Evolutionary conservation across 2,113 vertebrate species (phyloP).

Genomic region (Forbesichthys agassizii): DNA sequence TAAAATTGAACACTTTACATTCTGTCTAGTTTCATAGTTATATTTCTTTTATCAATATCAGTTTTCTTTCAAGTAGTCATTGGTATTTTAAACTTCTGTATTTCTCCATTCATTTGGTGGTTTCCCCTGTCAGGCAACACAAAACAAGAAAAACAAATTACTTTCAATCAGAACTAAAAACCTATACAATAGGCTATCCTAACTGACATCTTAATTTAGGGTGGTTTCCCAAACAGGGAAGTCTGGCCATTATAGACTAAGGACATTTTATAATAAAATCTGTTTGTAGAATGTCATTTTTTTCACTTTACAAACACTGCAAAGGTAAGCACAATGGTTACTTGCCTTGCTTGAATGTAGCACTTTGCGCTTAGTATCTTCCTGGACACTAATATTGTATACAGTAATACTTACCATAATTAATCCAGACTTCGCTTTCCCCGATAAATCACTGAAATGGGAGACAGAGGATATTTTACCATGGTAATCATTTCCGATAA

Average conservation of each 20-base stretch:
- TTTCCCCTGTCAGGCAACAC: no score
- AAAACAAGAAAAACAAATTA: no score
- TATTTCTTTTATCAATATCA: no score
- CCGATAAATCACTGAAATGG: slow-evolving; percentile 83
- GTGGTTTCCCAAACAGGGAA: background rate
- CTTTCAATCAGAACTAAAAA: background rate
- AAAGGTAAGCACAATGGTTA: background rate
- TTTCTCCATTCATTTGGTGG: no score
- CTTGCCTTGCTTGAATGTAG: slow-evolving; percentile 9
- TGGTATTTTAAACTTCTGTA: no score
- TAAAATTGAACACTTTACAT: no score
- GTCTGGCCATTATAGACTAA: background rate
- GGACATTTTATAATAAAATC: background rate
- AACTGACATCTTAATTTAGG: background rate
- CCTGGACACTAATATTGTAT: background rate
- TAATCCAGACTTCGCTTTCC: slow-evolving; percentile 78
- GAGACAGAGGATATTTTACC: slow-evolving; percentile 20
- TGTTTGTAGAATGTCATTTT: no score
- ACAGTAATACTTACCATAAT: slow-evolving; percentile 40
- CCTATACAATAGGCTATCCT: background rate
- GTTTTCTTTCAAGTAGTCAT: no score
- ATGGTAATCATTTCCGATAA: background rate
- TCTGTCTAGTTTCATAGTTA: no score
- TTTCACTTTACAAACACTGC: background rate
- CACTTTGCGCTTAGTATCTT: background rate